A percentile compares a stretch with the other conserved stretches of the same genome.
phyloP scores from a whole-genome alignment of 2,888 invertebrate species.

The Protodeltote pygarga region DNA sequence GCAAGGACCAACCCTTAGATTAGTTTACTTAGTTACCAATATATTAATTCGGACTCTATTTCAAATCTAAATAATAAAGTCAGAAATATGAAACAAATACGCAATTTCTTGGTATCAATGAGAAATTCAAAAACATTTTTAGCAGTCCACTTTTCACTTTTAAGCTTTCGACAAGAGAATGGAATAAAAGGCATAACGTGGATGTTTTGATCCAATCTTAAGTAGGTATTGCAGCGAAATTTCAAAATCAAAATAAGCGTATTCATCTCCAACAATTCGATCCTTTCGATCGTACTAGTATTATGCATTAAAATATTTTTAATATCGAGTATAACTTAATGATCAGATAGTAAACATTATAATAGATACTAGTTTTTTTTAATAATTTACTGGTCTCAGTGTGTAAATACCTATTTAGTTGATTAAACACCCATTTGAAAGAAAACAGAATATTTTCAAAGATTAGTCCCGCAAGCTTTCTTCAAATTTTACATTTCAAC shows the following conservation, averaged over 20 bases:
- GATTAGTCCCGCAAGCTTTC: too few relatives aligned
- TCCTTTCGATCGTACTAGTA: conserved; percentile 2
- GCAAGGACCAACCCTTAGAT: too few relatives aligned
- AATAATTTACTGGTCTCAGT: too few relatives aligned
- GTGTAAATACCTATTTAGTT: too few relatives aligned
- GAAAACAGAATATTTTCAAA: too few relatives aligned
- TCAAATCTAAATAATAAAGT: too few relatives aligned
- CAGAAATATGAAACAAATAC: too few relatives aligned
- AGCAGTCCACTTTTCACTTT: conserved; percentile 14
- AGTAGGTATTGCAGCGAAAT: conserved; percentile 22
- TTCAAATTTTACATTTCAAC: too few relatives aligned
- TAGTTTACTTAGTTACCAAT: too few relatives aligned
- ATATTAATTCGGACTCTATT: too few relatives aligned
- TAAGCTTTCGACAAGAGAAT: conserved; percentile 6
- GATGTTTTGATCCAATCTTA: conserved; percentile 28
- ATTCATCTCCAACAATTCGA: conserved; percentile 1
- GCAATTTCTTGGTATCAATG: not conserved
- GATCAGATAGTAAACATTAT: not conserved
- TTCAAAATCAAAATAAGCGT: conserved; percentile 32
- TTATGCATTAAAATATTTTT: conserved; percentile 5
- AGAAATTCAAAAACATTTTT: conserved; percentile 9
- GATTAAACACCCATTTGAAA: too few relatives aligned
- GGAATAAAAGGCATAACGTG: conserved; percentile 30
- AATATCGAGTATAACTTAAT: not conserved
- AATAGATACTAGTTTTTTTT: too few relatives aligned